These are phyloP conservation scores for Homarus americanus DNA, from an alignment of 1,140 invertebrate genomes.

Conservation along the genomic window DNA sequence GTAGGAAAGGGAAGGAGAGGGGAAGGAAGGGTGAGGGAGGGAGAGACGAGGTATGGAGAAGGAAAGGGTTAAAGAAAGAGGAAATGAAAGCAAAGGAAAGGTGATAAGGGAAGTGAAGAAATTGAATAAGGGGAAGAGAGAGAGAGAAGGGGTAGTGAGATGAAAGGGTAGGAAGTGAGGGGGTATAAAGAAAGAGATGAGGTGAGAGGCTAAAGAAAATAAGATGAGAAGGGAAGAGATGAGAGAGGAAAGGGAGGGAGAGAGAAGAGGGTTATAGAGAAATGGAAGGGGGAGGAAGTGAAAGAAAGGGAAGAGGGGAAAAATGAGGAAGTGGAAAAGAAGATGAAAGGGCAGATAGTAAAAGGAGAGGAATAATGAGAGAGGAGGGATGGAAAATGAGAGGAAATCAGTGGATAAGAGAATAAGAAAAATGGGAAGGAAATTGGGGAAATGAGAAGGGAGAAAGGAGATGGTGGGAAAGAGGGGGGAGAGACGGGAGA, in stretches of 20 bases:
- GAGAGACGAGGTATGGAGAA: background rate
- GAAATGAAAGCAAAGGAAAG: background rate
- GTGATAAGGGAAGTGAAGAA: background rate
- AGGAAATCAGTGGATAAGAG: too few relatives aligned
- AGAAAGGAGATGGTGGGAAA: background rate
- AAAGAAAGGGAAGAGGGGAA: background rate
- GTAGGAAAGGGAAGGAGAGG: background rate
- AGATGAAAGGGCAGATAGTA: too few relatives aligned
- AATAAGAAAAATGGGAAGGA: background rate
- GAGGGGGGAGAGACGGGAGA: background rate
- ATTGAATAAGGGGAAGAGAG: background rate
- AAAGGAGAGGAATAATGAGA: too few relatives aligned
- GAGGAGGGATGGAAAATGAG: too few relatives aligned
- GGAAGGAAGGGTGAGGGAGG: background rate
- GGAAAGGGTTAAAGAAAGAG: background rate
- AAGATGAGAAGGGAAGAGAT: background rate
- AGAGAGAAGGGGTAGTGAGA: background rate
- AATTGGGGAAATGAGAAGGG: too few relatives aligned
- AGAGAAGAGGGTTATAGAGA: background rate
- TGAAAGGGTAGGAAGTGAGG: background rate
- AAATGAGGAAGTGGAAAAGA: background rate
- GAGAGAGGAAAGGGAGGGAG: background rate
- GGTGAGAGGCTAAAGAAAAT: background rate
- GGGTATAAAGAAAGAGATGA: conserved; percentile 2
- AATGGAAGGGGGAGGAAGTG: background rate